Base-by-base conservation (phyloP, 35 echinoderm and acorn worm species). In the Heliocidaris tuberculata region DNA sequence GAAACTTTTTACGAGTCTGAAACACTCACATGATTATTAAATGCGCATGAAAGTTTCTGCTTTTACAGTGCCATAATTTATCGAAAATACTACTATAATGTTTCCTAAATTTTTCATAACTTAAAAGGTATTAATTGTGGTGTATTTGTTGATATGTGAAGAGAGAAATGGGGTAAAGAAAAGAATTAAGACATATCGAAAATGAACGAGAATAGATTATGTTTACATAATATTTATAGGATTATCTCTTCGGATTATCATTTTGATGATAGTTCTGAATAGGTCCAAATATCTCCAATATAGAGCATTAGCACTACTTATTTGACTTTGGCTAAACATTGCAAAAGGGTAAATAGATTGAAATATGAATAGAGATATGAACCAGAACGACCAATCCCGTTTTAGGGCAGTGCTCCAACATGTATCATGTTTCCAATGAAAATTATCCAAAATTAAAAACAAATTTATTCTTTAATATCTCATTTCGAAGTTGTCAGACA, bases 381-480 rank as follows among this genome's bases (percentile, higher is more conserved):
- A 78, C 65, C 65, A 27, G 5, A 78, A 78, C 27, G 17, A 78
- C 21, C 27, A 8, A 56, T 9, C 65, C 27, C 27, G 8, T 78
- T 13, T 56, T 9, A 56, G 65, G 65, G 17, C 27, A 78, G 7
- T 78, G 19, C 21, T n/a, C 65, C 27, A 24, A 6, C 27, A 19
- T 24, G 65, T n/a, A 78, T 78, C 65, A n/a, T 7, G 65, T 78
- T 78, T 78, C 65, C 17, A 78, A 24, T n/a, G 27, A n/a, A n/a
- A 78, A 78, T 78, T n/a, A 78, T 78, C 65, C 65, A 78, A 78
- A 42, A 78, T 78, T 78, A 78, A 78, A 78, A 78, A 5, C 65
- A n/a, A 78, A 78, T 78, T 78, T 78, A 6, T 78, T 2, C 21
- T 78, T 78, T n/a, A 78, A 78, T 78, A 78, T 27, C 21, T 5